Evolutionary conservation across 2,888 invertebrate genomes (phyloP), one percentile per base, ranked within the genome.

Genomic region (Eupithecia subumbrata): DNA sequence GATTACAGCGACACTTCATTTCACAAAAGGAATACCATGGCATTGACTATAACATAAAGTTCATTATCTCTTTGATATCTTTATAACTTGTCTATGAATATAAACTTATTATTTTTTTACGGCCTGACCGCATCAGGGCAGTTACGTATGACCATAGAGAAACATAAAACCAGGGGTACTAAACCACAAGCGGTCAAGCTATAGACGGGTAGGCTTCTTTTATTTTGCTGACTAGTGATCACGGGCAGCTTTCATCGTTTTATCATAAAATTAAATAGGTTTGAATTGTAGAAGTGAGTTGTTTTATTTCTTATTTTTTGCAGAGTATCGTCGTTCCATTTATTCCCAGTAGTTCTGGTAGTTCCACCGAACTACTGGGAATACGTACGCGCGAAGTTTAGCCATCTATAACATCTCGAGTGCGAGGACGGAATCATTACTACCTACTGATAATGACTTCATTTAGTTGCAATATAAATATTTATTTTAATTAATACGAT

Each of bases 131-230:
- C 68, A 68, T 40, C n/a, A 25, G 43, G 22, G 40, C 43, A 43
- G 68, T 25, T 14, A 52, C 40, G 68, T 68, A 22, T 37, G 67
- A 68, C 68, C 45, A 25, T 30, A 71, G 71, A 71, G 37, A 67
- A 56, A 74, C n/a, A 60, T 56, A 66, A 77, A 77, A 74, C 56
- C 37, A 56, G 66, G 37, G 60, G 69, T 37, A 77, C 74, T 25
- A 77, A 77, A 72, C 72, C 56, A 56, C 56, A 73, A 71, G 73
- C 71, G 30, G 64, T 73, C 68, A 71, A 76, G 68, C 69, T 70
- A 45, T 71, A 60, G 64, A 74, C 70, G 60, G 64, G 37, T 25
- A 43, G 43, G 43, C 40, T 68, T 68, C 37, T 68, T 68, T 68
- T 45, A 43, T 68, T 68, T 68, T 67, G 22, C 12, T 68, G 7